Base-by-base conservation (phyloP, 2,797 vertebrate species). In the Glyptemys insculpta region DNA sequence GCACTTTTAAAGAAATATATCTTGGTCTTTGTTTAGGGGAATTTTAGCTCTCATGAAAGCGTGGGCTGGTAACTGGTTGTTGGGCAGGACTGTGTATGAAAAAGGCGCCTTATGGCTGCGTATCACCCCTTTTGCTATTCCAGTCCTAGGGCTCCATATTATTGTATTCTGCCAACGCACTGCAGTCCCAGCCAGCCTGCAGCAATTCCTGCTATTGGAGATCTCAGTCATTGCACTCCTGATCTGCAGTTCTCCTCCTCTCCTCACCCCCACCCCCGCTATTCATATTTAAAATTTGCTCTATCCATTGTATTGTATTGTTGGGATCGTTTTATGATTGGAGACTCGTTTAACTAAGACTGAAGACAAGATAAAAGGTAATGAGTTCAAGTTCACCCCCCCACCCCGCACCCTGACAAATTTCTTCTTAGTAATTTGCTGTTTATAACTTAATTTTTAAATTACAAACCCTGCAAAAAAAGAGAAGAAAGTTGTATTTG, bases 231-330 rank as follows among this genome's bases (percentile, higher is more conserved):
- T 19, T 37, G 12, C 0, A 68, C 2, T 3, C 27, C 79, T 37
- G n/a, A 52, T 44, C 8, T 23, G 1, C 16, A 8, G 12, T 8
- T 25, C 34, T 49, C 6, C 11, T 16, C 44, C 47, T 44, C 29
- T 41, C 12, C n/a, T 62, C 31, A 0, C 29, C 1, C 0, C 62
- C 0, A 0, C 2, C 1, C 1, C 25, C 19, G 27, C 82, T 78
- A 4, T 54, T n/a, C 18, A 1, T 0, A 0, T 5, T 31, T 41
- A 0, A 12, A 4, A 0, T 31, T 82, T 21, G 47, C 65, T 50
- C 47, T 11, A 21, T 1, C 2, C 4, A 3, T 2, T 29, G 80
- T 37, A 0, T 3, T 6, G 3, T 8, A 74, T 7, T 68, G n/a
- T 37, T 68, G n/a, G n/a, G 65, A 68, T 68, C 11, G 5, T 68